A percentile compares a stretch with the other conserved stretches of the same genome.
phyloP scores from a whole-genome alignment of 2,888 invertebrate species.

The Eudemis profundana region DNA sequence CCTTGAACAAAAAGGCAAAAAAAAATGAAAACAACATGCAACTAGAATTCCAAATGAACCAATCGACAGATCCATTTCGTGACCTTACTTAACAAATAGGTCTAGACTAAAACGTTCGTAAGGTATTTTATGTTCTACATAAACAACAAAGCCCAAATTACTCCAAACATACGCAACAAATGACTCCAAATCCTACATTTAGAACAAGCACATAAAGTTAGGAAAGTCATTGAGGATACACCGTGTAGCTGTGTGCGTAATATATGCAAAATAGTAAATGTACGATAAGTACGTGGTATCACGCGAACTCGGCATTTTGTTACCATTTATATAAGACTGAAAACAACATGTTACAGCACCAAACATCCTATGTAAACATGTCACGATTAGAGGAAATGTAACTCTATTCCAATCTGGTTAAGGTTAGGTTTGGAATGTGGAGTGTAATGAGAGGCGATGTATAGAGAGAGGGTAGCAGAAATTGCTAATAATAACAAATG shows the following conservation, averaged over 20 bases:
- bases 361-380: slow-evolving; percentile 53
- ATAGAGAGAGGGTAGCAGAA: slow-evolving; percentile 47
- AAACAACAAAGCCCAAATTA: slow-evolving; percentile 23
- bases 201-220: slow-evolving; percentile 36
- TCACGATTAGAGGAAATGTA: slow-evolving; percentile 45
- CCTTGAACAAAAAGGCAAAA: not conserved
- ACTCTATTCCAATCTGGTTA: slow-evolving; percentile 49
- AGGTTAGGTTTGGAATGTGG: slow-evolving; percentile 51
- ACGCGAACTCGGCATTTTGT: slow-evolving; percentile 82
- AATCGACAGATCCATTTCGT: not conserved
- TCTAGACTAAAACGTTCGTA: not conserved
- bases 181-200: slow-evolving; percentile 31
- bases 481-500: slow-evolving; percentile 45
- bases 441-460: slow-evolving; percentile 49
- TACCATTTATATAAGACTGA: slow-evolving; percentile 76
- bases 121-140: not conserved
- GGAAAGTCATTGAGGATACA: slow-evolving; percentile 39
- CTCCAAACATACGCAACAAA: slow-evolving; percentile 22
- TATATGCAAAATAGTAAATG: slow-evolving; percentile 81
- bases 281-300: slow-evolving; percentile 75
- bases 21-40: not conserved
- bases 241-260: slow-evolving; percentile 61
- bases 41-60: not conserved
- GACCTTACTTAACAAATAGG: not conserved
- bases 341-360: slow-evolving; percentile 51